These are phyloP conservation scores for Eulacestoma nigropectus DNA, from an alignment of 2,113 vertebrate species.

Conservation along the genomic window DNA sequence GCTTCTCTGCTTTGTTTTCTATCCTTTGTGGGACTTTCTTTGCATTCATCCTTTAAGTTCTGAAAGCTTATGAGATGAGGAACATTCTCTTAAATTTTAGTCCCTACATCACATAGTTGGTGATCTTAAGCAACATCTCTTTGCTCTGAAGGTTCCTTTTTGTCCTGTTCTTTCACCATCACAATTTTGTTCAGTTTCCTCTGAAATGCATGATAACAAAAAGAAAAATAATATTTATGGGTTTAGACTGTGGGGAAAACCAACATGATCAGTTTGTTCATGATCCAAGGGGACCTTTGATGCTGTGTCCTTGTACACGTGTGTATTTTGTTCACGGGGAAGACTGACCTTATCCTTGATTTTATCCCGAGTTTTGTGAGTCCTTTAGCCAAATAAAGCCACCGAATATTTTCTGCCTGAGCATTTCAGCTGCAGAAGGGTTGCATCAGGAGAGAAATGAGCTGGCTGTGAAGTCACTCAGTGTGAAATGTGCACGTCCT, in stretches of 20 bases:
- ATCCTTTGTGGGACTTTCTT: not conserved
- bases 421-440: not conserved
- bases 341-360: not conserved
- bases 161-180: not conserved
- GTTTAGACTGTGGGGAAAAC: not conserved
- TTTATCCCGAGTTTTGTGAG: not conserved
- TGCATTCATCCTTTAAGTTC: not conserved
- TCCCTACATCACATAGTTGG: fast-evolving
- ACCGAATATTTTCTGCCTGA: not conserved
- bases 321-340: not conserved
- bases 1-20: not conserved
- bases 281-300: not conserved
- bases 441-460: not conserved
- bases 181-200: not conserved
- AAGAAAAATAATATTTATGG: not conserved
- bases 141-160: not conserved
- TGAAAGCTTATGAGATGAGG: not conserved
- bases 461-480: not conserved
- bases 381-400: not conserved
- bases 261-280: fast-evolving
- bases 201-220: not conserved
- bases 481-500: not conserved
- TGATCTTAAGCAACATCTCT: not conserved
- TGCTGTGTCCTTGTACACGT: not conserved
- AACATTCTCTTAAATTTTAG: not conserved